Evolutionary conservation across 2,888 invertebrate genomes (phyloP), one percentile per base, ranked within the genome.

Genomic region (Lasioglossum calceatum): DNA sequence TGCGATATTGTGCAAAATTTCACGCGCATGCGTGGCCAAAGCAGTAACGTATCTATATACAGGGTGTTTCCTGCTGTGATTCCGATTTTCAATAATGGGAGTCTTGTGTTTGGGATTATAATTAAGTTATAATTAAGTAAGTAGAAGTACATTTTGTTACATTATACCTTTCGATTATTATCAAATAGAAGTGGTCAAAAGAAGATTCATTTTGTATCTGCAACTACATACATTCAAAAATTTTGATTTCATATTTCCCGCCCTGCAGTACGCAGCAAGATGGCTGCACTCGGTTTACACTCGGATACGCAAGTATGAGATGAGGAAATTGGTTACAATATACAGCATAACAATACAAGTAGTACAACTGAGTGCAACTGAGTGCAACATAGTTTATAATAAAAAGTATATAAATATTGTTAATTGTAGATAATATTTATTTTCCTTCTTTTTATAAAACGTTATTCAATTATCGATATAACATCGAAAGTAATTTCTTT

Each of bases 401-500:
- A 23, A 36, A 4, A 58, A 2, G 14, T 27, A 47, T n/a, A 36
- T 19, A 36, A 75, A 70, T 32, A 16, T 78, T 70, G 23, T 70
- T 64, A 64, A 23, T 42, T 12, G 10, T 54, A 36, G 67, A 36
- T 76, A 23, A 27, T 36, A 70, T 32, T 70, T 71, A 12, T 50
- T 47, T 50, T 84, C n/a, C 12, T 58, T n/a, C 58, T 58, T 77
- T 16, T 58, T 16, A 27, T 44, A 75, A 61, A 36, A 36, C 44
- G 36, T 74, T 14, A 39, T 54, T 73, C 36, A n/a, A 39, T 50
- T 84, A 79, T 67, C 10, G 50, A 64, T 12, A n/a, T 19, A 50
- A n/a, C 39, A 39, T 85, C 36, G 70, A 81, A 50, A 73, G 70
- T 77, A 85, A 75, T 79, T 50, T n/a, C 85, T 61, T 74, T 7